Evolutionary conservation across 2,797 vertebrate species (phyloP).

Genomic region (Saguinus oedipus): DNA sequence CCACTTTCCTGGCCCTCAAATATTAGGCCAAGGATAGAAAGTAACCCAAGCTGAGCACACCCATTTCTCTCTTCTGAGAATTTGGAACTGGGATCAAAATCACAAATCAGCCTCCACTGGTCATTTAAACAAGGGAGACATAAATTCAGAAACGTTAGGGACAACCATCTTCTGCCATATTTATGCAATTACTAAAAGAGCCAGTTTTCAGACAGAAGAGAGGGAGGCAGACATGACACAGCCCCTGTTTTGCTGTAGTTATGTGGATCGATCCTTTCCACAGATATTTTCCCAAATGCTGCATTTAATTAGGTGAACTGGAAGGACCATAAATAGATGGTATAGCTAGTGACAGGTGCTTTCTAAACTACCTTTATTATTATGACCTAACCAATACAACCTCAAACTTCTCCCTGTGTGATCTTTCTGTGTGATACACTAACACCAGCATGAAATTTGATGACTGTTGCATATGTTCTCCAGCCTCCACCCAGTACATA

Average conservation of each 20-base stretch:
- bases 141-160: neutral
- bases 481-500: neutral
- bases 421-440: neutral
- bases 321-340: constrained; percentile 28
- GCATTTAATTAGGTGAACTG: constrained; percentile 16
- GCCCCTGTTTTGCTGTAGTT: neutral
- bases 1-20: neutral
- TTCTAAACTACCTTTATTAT: constrained; percentile 34
- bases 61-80: neutral
- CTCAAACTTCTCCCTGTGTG: neutral
- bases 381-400: constrained; percentile 11
- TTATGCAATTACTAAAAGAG: neutral
- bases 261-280: neutral
- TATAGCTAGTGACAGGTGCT: neutral
- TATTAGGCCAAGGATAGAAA: neutral
- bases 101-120: neutral
- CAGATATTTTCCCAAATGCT: constrained; percentile 26
- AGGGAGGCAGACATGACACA: neutral
- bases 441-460: neutral
- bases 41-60: constrained; percentile 15
- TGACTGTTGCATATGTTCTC: neutral
- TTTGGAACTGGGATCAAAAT: constrained; percentile 44
- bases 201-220: neutral
- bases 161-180: neutral
- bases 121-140: neutral